Evolutionary conservation across 2,113 vertebrate species (phyloP).

Genomic region (Pantherophis guttatus): DNA sequence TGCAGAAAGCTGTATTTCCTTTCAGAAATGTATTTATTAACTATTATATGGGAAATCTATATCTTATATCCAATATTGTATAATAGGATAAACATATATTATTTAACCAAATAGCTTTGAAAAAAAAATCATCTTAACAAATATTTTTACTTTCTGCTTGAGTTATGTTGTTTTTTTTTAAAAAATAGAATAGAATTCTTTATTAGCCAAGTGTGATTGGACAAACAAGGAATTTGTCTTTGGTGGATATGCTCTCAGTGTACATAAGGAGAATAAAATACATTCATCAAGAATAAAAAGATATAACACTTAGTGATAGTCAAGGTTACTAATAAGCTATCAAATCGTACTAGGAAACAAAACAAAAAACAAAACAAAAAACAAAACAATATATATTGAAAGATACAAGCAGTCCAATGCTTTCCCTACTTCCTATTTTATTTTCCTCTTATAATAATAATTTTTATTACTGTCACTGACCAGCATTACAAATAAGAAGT

Average conservation of each 20-base stretch:
- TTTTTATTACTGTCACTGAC: not conserved
- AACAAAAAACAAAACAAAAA: no score
- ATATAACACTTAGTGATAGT: no score
- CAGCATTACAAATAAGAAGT: not conserved
- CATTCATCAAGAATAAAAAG: no score
- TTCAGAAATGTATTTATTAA: slow-evolving; percentile 1
- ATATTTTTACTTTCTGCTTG: not conserved
- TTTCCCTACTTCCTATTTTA: not conserved
- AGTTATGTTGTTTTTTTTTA: not conserved
- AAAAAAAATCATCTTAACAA: not conserved
- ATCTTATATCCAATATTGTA: not conserved
- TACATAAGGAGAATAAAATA: no score
- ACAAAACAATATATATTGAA: no score
- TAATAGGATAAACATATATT: not conserved
- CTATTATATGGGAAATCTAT: not conserved
- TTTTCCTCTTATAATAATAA: not conserved
- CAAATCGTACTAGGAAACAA: no score
- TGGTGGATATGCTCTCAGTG: no score
- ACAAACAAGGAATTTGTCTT: no score
- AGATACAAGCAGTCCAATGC: not conserved
- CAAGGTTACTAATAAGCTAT: no score
- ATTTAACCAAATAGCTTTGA: not conserved
- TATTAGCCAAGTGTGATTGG: no score
- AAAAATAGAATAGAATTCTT: no score
- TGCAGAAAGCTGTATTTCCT: not conserved